Evolutionary conservation across 2,113 vertebrate genomes (phyloP), one percentile per base, ranked within the genome.

Genomic region (Melanerpes aurifrons): DNA sequence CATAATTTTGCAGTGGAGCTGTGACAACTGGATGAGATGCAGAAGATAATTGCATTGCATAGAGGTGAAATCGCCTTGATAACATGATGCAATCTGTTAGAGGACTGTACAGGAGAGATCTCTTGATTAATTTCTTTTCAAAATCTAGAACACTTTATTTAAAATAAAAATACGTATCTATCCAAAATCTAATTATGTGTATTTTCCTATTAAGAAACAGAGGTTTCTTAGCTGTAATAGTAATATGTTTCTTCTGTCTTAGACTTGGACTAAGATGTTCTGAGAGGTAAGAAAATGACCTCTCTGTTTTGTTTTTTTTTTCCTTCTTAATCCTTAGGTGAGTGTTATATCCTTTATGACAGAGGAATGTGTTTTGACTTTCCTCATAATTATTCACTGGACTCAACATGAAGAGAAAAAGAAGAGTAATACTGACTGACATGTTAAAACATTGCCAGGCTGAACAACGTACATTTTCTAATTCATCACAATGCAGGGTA

Each of bases 1-100:
- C 62, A 84, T 5, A 84, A 82, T 95, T 96, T 90, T 85, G 77
- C 75, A 92, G 86, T 81, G 84, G 92, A 96, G 84, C 31, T 86
- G n/a, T 81, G 75, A 87, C 78, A 94, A 47, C 75, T 78, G 53
- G 26, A 58, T 95, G 83, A 95, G 93, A 92, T 31, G 54, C 80
- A 72, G 67, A 76, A 83, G 53, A 31, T 69, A 94, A 94, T 62
- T 93, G 48, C 74, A 82, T 69, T 47, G 86, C 84, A 87, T 71
- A 75, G 92, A 93, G 56, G 59, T 74, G 86, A 97, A 94, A 81
- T 20, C 31, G 54, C 45, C 68, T 32, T 82, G 78, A 91, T 85
- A 93, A 91, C 15, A 67, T 48, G 31, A 43, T 13, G 3, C 12
- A 59, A 73, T 54, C 32, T 89, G 90, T 71, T 37, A n/a, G 13